Evolutionary conservation across 2,888 invertebrate species (phyloP).

Genomic region (Gari tellinella): DNA sequence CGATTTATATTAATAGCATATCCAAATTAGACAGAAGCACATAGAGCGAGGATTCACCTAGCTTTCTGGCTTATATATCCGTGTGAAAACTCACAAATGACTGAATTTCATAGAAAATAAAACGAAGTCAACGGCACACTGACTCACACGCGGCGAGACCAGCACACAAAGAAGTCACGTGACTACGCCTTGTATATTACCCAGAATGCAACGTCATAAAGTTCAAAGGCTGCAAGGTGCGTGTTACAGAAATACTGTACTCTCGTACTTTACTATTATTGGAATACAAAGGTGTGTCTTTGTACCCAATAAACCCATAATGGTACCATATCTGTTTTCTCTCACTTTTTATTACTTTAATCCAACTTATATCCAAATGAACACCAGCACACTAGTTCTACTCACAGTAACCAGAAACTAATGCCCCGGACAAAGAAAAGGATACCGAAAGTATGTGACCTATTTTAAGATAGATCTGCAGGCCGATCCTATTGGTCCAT

Average conservation of each 20-base stretch:
- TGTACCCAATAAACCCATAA: too few species aligned
- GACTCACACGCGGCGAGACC: conserved; percentile 82
- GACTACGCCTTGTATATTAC: conserved; percentile 79
- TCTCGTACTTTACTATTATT: too few species aligned
- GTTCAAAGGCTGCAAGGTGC: conserved; percentile 63
- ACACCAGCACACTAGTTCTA: too few species aligned
- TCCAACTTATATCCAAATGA: too few species aligned
- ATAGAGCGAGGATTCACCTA: conserved; percentile 53
- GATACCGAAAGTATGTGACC: too few species aligned
- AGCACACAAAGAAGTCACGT: conserved; percentile 84
- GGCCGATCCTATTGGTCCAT: too few species aligned
- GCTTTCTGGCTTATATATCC: conserved; percentile 47
- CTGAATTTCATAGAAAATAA: conserved; percentile 49
- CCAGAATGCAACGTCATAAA: conserved; percentile 72
- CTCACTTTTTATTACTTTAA: too few species aligned
- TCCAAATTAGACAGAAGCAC: conserved; percentile 55
- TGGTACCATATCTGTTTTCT: too few species aligned
- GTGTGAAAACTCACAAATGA: conserved; percentile 22
- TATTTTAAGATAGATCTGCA: too few species aligned
- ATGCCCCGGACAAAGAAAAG: too few species aligned
- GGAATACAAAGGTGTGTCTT: too few species aligned
- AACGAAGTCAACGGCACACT: conserved; percentile 55
- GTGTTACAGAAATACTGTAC: conserved; percentile 14
- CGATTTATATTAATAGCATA: conserved; percentile 60
- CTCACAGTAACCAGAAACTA: too few species aligned